phyloP scores from a whole-genome alignment of 2,113 vertebrate species.

The Apistogramma diplotaenia region DNA sequence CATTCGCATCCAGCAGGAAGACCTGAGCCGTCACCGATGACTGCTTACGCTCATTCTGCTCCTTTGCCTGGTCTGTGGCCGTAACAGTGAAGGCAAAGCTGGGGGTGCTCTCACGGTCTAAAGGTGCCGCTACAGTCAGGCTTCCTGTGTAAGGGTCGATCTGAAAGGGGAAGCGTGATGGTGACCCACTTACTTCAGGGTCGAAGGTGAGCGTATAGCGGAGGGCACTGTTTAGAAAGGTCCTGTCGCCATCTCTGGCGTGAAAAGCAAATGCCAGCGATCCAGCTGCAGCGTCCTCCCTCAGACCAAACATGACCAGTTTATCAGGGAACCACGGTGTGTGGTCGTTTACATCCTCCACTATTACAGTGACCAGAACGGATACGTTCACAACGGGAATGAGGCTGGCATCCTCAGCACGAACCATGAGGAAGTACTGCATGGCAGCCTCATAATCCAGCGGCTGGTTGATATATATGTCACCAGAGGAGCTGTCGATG shows the following conservation, averaged over 20 bases:
- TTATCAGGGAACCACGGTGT: conserved; percentile 83
- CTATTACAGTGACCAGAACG: conserved; percentile 77
- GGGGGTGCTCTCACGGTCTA: conserved; percentile 81
- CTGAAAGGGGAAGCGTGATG: conserved; percentile 74
- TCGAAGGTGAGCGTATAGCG: conserved; percentile 78
- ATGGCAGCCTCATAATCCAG: conserved; percentile 86
- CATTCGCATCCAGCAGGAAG: conserved; percentile 87
- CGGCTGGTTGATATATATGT: conserved; percentile 83
- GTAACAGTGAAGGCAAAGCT: conserved; percentile 80
- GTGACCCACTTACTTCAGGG: conserved; percentile 2
- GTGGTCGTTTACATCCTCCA: conserved; percentile 90
- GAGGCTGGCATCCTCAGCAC: conserved; percentile 63
- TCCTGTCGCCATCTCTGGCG: conserved; percentile 86
- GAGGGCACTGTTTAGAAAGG: conserved; percentile 83
- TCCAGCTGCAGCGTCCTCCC: conserved; percentile 81
- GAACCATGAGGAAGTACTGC: conserved; percentile 81
- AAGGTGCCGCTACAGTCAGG: conserved; percentile 74
- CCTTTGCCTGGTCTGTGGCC: conserved; percentile 80
- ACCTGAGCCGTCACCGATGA: conserved; percentile 79
- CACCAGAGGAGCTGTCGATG: conserved; percentile 80
- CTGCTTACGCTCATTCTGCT: conserved; percentile 68
- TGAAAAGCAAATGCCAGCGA: conserved; percentile 82
- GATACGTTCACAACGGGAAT: conserved; percentile 68
- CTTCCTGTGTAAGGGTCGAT: conserved; percentile 82
- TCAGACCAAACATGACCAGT: conserved; percentile 79